A percentile compares a stretch with the other conserved stretches of the same genome.
These are phyloP conservation scores for Cynoglossus semilaevis DNA, from an alignment of 2,113 vertebrate species.

Conservation along the genomic window DNA sequence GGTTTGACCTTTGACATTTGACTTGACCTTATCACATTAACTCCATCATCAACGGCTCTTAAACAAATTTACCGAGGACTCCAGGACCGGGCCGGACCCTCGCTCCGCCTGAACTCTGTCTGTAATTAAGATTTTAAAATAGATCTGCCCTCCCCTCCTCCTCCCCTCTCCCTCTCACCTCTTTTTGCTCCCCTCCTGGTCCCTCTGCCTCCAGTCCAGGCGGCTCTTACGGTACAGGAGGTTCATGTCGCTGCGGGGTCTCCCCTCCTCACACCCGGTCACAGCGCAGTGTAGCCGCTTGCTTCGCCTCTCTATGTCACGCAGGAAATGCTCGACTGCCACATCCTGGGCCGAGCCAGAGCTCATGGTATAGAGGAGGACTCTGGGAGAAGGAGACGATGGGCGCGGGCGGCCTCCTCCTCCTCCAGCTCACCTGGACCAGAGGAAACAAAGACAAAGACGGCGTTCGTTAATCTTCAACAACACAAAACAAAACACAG, in stretches of 20 bases:
- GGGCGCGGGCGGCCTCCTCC: conserved; percentile 47
- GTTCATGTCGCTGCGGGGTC: conserved; percentile 80
- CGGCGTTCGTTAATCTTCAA: conserved; percentile 45
- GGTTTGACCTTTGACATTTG: conserved; percentile 9
- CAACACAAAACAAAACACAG: neutral
- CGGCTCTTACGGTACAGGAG: conserved; percentile 81
- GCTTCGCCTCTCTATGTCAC: conserved; percentile 83
- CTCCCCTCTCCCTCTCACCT: too few species aligned
- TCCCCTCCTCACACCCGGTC: conserved; percentile 76
- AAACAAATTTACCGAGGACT: conserved; percentile 34
- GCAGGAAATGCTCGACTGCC: conserved; percentile 83
- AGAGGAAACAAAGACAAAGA: conserved; percentile 36
- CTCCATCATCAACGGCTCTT: conserved; percentile 25
- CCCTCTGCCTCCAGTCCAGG: conserved; percentile 81
- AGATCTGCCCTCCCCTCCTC: too few species aligned
- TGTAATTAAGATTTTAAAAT: conserved; percentile 49
- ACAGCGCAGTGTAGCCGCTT: conserved; percentile 81
- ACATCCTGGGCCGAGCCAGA: conserved; percentile 84
- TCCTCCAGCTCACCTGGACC: conserved; percentile 64
- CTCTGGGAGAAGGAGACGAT: conserved; percentile 42
- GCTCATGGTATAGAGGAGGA: conserved; percentile 80
- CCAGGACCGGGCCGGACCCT: conserved; percentile 6
- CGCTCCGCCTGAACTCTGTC: too few species aligned
- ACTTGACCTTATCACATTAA: conserved; percentile 43
- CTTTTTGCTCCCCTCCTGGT: conserved; percentile 77